Conservation (phyloP, 2,113 vertebrate species). For the Chitala chitala region DNA sequence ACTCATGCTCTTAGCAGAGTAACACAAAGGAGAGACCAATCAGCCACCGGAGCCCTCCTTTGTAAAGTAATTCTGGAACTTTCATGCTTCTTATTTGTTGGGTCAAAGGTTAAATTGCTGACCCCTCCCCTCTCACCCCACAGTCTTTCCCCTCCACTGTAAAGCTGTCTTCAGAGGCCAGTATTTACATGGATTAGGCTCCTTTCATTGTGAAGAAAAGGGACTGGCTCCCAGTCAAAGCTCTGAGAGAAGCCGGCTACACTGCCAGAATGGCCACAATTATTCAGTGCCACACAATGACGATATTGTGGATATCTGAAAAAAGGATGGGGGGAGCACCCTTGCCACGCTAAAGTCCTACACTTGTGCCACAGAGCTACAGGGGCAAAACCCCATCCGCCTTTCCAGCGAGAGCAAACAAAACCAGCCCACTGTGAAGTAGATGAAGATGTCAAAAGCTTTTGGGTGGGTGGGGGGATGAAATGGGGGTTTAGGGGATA, state of each 20-base stretch:
- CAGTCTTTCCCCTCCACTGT: conserved; percentile 80
- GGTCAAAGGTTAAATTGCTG: conserved; percentile 99
- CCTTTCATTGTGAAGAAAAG: conserved; percentile 95
- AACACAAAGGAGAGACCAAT: conserved; percentile 84
- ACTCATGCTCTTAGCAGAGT: conserved; percentile 75
- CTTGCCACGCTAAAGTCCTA: conserved; percentile 89
- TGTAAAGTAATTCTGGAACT: conserved; percentile 99
- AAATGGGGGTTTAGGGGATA: conserved; percentile 63
- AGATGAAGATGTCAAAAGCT: conserved; percentile 80
- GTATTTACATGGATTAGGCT: conserved; percentile 99
- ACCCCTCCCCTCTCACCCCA: conserved; percentile 83
- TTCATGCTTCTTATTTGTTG: conserved; percentile 99
- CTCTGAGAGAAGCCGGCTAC: conserved; percentile 85
- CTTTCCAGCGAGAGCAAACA: conserved; percentile 98
- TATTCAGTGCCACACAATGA: conserved; percentile 98
- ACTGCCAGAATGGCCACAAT: conserved; percentile 95
- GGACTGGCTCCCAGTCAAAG: conserved; percentile 97
- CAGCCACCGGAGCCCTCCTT: conserved; percentile 91
- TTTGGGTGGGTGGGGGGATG: conserved; percentile 52
- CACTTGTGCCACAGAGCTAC: conserved; percentile 91
- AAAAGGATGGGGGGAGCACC: conserved; percentile 50
- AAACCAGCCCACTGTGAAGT: conserved; percentile 83
- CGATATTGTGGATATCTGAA: conserved; percentile 98
- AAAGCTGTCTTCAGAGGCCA: conserved; percentile 90
- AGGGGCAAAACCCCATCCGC: conserved; percentile 86